Percentiles rank a stretch among this genome's conserved stretches.
Conservation (phyloP, 1,140 invertebrate species). For the Ostrea edulis region DNA sequence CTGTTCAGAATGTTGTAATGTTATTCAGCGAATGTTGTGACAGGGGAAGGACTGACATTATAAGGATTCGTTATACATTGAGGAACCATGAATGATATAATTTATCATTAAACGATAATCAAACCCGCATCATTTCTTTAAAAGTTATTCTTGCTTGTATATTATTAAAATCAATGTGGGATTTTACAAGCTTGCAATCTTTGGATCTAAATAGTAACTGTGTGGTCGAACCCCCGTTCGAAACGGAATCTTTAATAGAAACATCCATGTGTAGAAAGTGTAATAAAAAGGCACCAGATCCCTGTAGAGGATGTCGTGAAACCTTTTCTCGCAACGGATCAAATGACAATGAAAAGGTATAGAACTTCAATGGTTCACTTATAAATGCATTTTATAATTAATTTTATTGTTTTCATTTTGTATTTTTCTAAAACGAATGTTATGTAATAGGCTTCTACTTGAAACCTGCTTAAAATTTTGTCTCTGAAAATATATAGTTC, state of each 20-base stretch:
- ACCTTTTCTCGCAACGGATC: neutral
- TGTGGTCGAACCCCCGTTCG: neutral
- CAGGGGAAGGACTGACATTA: neutral
- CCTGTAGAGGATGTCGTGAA: neutral
- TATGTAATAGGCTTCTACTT: too few relatives aligned
- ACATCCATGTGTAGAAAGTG: constrained; percentile 1
- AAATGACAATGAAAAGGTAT: constrained; percentile 19
- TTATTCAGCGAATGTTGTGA: constrained; percentile 15
- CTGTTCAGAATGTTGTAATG: neutral
- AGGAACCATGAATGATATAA: neutral
- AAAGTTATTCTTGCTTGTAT: neutral
- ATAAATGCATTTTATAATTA: neutral
- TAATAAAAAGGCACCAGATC: constrained; percentile 16
- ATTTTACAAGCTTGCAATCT: constrained; percentile 25
- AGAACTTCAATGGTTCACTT: neutral
- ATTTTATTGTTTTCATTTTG: neutral
- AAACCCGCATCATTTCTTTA: neutral
- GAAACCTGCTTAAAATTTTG: too few relatives aligned
- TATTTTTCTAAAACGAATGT: too few relatives aligned
- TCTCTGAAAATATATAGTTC: too few relatives aligned
- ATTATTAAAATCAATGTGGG: constrained; percentile 7
- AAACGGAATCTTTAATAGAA: constrained; percentile 1
- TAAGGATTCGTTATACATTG: neutral
- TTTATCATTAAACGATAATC: neutral
- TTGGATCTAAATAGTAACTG: constrained; percentile 26